A percentile compares a stretch with the other conserved stretches of the same genome.
Evolutionary conservation across 2,113 vertebrate genomes (phyloP).

Genomic region (Connochaetes taurinus): DNA sequence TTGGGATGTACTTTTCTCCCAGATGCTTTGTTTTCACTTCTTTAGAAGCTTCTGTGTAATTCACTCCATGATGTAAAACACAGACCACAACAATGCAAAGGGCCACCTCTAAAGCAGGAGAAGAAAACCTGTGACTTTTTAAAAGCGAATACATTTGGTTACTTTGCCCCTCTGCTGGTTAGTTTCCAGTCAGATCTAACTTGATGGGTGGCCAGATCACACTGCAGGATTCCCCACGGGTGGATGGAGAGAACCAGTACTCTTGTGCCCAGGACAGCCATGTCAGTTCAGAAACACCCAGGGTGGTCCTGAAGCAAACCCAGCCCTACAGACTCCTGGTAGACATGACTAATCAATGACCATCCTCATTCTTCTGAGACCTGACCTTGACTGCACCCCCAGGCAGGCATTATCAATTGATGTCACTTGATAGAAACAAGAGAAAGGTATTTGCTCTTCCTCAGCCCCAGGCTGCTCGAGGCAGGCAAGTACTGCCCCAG

Average conservation of each 20-base stretch:
- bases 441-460: not conserved
- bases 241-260: not conserved
- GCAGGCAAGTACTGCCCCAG: not conserved
- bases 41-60: conserved; percentile 7
- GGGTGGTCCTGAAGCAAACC: not conserved
- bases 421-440: not conserved
- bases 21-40: conserved; percentile 13
- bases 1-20: not conserved
- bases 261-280: not conserved
- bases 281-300: not conserved
- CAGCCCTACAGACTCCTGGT: not conserved
- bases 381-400: not conserved
- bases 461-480: not conserved
- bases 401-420: not conserved
- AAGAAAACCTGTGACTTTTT: not conserved
- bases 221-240: fast-evolving
- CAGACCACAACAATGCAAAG: not conserved
- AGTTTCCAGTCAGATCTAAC: not conserved
- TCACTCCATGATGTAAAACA: not conserved
- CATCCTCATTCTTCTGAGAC: not conserved
- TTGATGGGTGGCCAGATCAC: not conserved
- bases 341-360: not conserved
- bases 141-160: not conserved
- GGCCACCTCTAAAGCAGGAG: not conserved
- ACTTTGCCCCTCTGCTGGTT: not conserved